Conservation (phyloP, 2,797 vertebrate species). For the Fistularia commersonii region DNA sequence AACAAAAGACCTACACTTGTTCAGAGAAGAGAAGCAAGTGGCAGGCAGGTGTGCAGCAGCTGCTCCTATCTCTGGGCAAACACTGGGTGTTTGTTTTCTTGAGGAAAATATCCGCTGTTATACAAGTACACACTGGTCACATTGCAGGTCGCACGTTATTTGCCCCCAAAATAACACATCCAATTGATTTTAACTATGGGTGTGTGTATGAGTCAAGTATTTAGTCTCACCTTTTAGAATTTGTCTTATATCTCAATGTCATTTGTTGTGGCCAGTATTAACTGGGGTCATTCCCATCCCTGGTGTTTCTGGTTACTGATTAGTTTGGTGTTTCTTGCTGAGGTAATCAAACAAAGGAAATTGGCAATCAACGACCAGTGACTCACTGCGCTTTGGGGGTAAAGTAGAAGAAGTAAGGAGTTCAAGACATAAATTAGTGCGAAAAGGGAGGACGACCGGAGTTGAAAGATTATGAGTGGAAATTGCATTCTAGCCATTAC, state of each 20-base stretch:
- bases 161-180: conserved; percentile 49
- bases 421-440: conserved; percentile 8
- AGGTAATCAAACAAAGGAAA: conserved; percentile 59
- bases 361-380: conserved; percentile 46
- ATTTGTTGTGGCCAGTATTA: not conserved
- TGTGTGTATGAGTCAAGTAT: too few species aligned
- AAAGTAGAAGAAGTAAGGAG: conserved; percentile 9
- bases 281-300: conserved; percentile 1
- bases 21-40: conserved; percentile 40
- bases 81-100: conserved; percentile 79
- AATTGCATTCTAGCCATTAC: too few species aligned
- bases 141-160: conserved; percentile 49
- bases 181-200: conserved; percentile 33
- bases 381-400: conserved; percentile 12
- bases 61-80: conserved; percentile 83
- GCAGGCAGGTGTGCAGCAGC: conserved; percentile 84
- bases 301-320: conserved; percentile 34
- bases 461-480: not conserved
- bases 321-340: conserved; percentile 48
- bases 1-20: conserved; percentile 62
- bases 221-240: not conserved
- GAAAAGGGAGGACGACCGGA: not conserved
- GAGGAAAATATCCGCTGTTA: conserved; percentile 69
- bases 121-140: conserved; percentile 58
- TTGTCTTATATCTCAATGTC: too few species aligned